Conservation (phyloP, 2,888 invertebrate genomes). For the Autographa gamma region DNA sequence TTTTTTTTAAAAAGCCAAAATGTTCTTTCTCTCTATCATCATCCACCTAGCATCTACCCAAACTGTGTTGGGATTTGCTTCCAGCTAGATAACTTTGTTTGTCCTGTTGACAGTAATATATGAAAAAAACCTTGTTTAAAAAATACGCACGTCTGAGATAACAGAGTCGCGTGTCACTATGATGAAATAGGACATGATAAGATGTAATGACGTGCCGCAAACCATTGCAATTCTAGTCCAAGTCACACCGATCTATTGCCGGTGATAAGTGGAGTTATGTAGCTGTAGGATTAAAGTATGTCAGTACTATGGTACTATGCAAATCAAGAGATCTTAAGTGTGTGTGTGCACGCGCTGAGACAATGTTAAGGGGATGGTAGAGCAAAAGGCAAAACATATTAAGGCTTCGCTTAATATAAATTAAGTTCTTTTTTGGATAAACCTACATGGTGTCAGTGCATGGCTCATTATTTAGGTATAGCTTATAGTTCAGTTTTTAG, state of each 20-base stretch:
- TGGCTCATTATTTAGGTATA: too few relatives aligned
- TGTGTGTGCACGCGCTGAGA: conserved; percentile 51
- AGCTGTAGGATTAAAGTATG: conserved; percentile 57
- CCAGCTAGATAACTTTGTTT: too few relatives aligned
- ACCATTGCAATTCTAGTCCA: conserved; percentile 59
- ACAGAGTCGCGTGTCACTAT: conserved; percentile 52
- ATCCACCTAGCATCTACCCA: too few relatives aligned
- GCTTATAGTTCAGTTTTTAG: too few relatives aligned
- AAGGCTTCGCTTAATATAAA: too few relatives aligned
- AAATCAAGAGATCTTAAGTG: conserved; percentile 61
- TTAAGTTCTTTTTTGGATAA: too few relatives aligned
- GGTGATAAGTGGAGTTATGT: conserved; percentile 58
- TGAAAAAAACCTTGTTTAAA: not conserved
- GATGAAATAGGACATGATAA: conserved; percentile 59
- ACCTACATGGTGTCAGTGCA: too few relatives aligned
- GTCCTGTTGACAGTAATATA: too few relatives aligned
- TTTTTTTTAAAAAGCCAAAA: too few relatives aligned
- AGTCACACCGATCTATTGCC: conserved; percentile 61
- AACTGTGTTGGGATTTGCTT: too few relatives aligned
- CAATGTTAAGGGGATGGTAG: conserved; percentile 39
- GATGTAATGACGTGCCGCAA: conserved; percentile 61
- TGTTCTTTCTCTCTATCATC: too few relatives aligned
- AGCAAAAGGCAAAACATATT: conserved; percentile 15
- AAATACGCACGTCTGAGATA: conserved; percentile 24
- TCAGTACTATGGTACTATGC: conserved; percentile 47